Percentiles rank a stretch among this genome's conserved stretches.
These are phyloP conservation scores for Chionis minor DNA, from an alignment of 2,113 vertebrate genomes.

Conservation along the genomic window DNA sequence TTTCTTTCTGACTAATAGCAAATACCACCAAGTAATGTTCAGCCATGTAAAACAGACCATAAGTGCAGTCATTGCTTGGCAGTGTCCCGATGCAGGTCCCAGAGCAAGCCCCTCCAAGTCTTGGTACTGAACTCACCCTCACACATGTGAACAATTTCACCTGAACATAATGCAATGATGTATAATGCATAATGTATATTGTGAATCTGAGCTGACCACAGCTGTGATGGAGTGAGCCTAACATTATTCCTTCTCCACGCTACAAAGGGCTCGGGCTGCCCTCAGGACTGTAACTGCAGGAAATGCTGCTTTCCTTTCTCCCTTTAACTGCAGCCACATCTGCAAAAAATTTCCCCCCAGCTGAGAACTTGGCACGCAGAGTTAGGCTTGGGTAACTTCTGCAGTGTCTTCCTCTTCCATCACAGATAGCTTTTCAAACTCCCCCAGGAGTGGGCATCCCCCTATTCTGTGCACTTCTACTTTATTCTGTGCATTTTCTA, in stretches of 20 bases:
- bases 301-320: not conserved
- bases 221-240: not conserved
- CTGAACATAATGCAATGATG: not conserved
- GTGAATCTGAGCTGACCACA: not conserved
- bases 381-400: not conserved
- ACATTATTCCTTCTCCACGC: not conserved
- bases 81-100: not conserved
- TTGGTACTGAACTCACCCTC: not conserved
- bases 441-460: not conserved
- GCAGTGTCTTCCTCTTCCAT: not conserved
- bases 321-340: accelerated
- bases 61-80: not conserved
- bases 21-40: not conserved
- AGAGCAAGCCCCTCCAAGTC: not conserved
- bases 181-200: accelerated
- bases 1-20: not conserved
- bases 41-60: not conserved
- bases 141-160: not conserved
- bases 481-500: not conserved
- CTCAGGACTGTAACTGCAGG: not conserved
- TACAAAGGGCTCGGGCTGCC: not conserved
- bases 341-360: not conserved
- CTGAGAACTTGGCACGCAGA: not conserved
- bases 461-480: not conserved
- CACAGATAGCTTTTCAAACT: not conserved